Base-by-base conservation (phyloP, 2,888 invertebrate genomes). In the Homarus gammarus region DNA sequence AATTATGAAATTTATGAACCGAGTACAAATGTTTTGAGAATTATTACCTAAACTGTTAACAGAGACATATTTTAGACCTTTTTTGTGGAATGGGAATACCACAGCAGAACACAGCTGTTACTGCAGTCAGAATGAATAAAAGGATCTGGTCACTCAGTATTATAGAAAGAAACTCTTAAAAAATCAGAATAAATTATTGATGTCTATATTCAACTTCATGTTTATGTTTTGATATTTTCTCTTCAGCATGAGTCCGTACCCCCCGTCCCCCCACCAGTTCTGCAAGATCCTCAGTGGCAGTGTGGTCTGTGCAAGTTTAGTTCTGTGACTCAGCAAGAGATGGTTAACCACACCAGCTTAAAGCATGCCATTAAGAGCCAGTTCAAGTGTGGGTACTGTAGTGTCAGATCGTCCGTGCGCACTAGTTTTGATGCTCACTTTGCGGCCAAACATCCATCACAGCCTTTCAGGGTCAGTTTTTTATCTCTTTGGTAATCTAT, bases 371-470 rank as follows among this genome's bases (percentile, higher is more conserved):
- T 96, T 1, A 96, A 95, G 90, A 95, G 95, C 93, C 96, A 96
- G 92, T 97, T 95, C 93, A 96, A 96, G 92, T 97, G 97, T 93
- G 95, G 95, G 0, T 94, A 96, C 91, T 97, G 97, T 92, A 93
- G 94, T 0, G 96, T 95, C 92, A 95, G 95, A 44, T 94, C 94
- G 0, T 94, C 95, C 0, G 95, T 95, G 1, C 94, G 95, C 40
- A 94, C 95, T 10, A 95, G 95, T 44, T 95, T 96, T 70, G 94
- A 94, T 33, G 95, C 95, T 68, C 97, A 97, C 93, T 95, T 96
- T 91, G 93, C 94, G 1, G 94, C 94, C 18, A 95, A 95, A 5
- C 97, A 97, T 93, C 93, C 95, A 90, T 78, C 72, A 56, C 87
- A 91, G 70, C 49, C 86, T 36, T 89, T 91, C 51, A 86, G 90